Evolutionary conservation across 2,888 invertebrate species (phyloP), one percentile per base, ranked within the genome.

Genomic region (Dioctria linearis): DNA sequence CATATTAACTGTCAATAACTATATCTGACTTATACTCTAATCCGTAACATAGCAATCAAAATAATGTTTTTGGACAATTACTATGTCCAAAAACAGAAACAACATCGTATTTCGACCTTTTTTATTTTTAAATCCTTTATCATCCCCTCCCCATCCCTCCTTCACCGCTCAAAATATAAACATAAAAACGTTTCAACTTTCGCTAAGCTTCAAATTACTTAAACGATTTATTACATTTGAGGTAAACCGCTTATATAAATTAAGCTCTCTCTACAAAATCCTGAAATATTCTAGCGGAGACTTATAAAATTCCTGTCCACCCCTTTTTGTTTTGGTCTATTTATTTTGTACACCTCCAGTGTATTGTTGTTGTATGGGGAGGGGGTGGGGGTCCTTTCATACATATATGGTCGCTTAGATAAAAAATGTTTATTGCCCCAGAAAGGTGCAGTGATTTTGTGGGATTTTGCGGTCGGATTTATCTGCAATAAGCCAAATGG

Each of bases 161-260:
- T 2, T 3, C 57, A 65, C 40, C 65, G 25, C 2, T 63, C 9
- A n/a, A 5, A 4, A 37, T 49, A 3, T 46, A 25, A 73, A 39
- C 57, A 39, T 11, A 73, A 25, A 66, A 66, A 54, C 25, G 37
- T 73, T 9, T 39, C 40, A 25, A 57, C 8, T 8, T 73, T 54
- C 73, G 8, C 42, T 73, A 57, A 57, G 73, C 73, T 73, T 57
- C 40, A 73, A 73, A 73, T 73, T 73, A 57, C 43, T 73, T 73
- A 73, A 73, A 42, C 51, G 51, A 73, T 73, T 73, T 42, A 59
- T 59, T 57, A 57, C 73, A 13, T 59, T 73, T 73, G 73, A 59
- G 54, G 73, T 43, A 73, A 73, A 57, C 73, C 73, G 73, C 73
- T 73, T 73, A 57, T 73, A 73, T 73, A 73, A 73, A 73, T 73